A percentile compares a stretch with the other conserved stretches of the same genome.
phyloP scores from a whole-genome alignment of 2,888 invertebrate genomes.

The Theodoxus fluviatilis region DNA sequence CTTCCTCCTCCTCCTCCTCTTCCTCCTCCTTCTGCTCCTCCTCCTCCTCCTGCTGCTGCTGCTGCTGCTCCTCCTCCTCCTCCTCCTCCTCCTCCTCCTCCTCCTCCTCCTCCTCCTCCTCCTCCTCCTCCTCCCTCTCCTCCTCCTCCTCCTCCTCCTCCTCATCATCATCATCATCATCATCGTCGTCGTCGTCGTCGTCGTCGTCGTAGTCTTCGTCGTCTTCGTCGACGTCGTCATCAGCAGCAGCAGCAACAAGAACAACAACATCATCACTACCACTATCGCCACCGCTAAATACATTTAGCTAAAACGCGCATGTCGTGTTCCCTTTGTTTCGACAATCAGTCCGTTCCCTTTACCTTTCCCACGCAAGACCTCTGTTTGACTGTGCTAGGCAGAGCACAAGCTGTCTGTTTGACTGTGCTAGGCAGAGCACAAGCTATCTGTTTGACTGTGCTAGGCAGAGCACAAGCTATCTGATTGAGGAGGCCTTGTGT shows the following conservation, averaged over 20 bases:
- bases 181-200: neutral
- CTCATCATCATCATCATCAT: neutral
- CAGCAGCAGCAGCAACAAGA: neutral
- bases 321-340: no score
- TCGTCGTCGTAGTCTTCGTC: neutral
- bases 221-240: neutral
- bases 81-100: neutral
- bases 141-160: neutral
- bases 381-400: no score
- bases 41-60: neutral
- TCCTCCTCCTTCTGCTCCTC: slow-evolving; percentile 9
- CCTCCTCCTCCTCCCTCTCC: neutral
- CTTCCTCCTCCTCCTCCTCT: neutral
- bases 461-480: no score
- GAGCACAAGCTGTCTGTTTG: no score
- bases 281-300: no score
- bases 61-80: neutral
- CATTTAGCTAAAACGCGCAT: no score
- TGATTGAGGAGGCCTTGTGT: no score
- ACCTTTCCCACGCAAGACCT: no score
- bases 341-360: no score
- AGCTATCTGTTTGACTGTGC: no score
- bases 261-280: no score
- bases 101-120: neutral
- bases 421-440: no score